Evolutionary conservation across 53 echinoderm and acorn worm species (phyloP), one percentile per base, ranked within the genome.

Genomic region (Antedon mediterranea): DNA sequence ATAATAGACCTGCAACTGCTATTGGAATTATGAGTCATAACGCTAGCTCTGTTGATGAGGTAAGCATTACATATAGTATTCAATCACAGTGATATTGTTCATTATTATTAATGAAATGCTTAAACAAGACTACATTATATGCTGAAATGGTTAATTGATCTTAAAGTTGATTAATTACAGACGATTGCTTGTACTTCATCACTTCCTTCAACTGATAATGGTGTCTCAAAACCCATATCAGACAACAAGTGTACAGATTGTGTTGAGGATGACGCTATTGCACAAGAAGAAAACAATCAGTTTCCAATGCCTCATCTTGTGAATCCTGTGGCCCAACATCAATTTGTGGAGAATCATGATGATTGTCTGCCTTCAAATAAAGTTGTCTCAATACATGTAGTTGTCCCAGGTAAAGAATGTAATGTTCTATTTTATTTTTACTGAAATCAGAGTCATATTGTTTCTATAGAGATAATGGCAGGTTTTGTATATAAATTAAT

Each of bases 341-440:
- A 85, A 13, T 83, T 89, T 83, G 72, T 82, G 28, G 88, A 93
- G 32, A 82, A 90, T 6, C 90, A 84, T 75, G 80, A 88, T 7
- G 93, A 86, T 23, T 86, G 88, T 3, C 81, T 29, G 30, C 57
- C 93, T 0, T 86, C 93, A 0, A 85, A 88, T 32, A 74, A 81
- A 31, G 86, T 84, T 29, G 75, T 84, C 42, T 75, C 78, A 30
- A 84, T 93, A 27, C 88, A 90, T 72, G 84, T 93, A 7, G 88
- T 86, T 79, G 80, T 93, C 34, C 93, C 90, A 86, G 82, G 93
- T 93, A 83, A 33, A 79, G 27, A 11, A 31, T 20, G 37, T 37
- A 6, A 37, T 37, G 4, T 37, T 6, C 37, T n/a, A n/a, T n/a
- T n/a, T n/a, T n/a, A n/a, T n/a, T n/a, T n/a, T n/a, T n/a, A n/a